phyloP scores from a whole-genome alignment of 2,888 invertebrate genomes.

The Erebia ligea region DNA sequence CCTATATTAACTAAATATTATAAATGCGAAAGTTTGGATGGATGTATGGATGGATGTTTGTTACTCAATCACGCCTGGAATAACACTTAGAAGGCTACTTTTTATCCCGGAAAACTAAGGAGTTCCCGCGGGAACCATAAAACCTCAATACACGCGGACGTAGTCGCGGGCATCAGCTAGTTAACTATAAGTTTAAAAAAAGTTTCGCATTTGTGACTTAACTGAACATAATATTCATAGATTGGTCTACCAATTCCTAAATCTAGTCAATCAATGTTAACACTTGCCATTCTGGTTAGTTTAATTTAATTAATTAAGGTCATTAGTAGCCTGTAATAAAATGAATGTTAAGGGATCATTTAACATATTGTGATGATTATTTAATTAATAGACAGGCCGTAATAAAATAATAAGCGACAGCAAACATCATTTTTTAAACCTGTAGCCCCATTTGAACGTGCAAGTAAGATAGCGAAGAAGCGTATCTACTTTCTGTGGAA shows the following conservation, averaged over 20 bases:
- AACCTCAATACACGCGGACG: too few species aligned
- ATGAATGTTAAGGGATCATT: constrained; percentile 20
- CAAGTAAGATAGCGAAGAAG: constrained; percentile 15
- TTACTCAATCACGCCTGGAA: too few species aligned
- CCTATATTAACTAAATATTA: too few species aligned
- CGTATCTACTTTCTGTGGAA: background rate
- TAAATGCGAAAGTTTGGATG: too few species aligned
- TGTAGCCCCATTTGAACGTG: constrained; percentile 1
- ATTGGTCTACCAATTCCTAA: too few species aligned
- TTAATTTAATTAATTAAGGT: constrained; percentile 12
- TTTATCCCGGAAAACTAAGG: too few species aligned
- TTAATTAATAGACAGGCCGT: constrained; percentile 27
- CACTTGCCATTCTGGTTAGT: background rate
- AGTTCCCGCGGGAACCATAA: too few species aligned
- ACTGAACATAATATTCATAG: background rate
- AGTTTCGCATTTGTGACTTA: background rate
- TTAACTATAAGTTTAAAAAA: background rate
- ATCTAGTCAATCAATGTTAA: too few species aligned
- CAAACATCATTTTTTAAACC: constrained; percentile 28
- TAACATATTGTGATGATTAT: constrained; percentile 17
- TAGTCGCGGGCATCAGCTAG: too few species aligned
- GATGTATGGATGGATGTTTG: too few species aligned
- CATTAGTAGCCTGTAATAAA: constrained; percentile 7
- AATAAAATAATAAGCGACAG: constrained; percentile 20
- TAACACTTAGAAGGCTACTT: too few species aligned